Evolutionary conservation across 2,888 invertebrate species (phyloP), one percentile per base, ranked within the genome.

Genomic region (Cotesia congregata): DNA sequence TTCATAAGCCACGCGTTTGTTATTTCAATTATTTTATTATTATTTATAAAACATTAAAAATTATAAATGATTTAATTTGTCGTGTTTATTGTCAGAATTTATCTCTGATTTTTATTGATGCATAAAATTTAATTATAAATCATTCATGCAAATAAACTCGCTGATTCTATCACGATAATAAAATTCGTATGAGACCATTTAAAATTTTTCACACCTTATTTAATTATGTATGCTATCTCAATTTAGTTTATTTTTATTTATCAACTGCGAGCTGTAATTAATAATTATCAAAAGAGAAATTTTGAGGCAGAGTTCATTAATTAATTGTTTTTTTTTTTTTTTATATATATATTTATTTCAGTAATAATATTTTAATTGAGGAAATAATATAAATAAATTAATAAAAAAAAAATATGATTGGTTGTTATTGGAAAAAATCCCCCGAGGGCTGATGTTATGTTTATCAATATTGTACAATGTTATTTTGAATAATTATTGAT

Each of bases 121-220:
- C 39, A 62, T 62, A 59, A 72, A 72, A 72, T 72, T 72, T 9
- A 72, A 72, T 72, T 62, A 61, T 38, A 72, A 39, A 30, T 72
- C 9, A 38, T 20, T 30, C 12, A 70, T 59, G 60, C 20, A 30
- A 70, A 70, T 59, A 59, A 50, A 30, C 59, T 59, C 59, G 30
- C 38, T 70, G 70, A 70, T 70, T 70, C 60, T 59, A 70, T 70
- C 20, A 20, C 9, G 50, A 38, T 70, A 4, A 41, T 20, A 60
- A 6, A 70, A 59, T 12, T 17, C 62, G 62, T 20, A 62, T 62
- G 62, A 62, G 15, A 20, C 62, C 62, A 62, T 62, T 62, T n/a
- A 5, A 62, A 50, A 62, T 50, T 41, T 50, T 50, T 69, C 50
- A 7, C 20, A 9, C 20, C 50, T 38, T 30, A 59, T 70, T 70